Conservation (phyloP, 2,888 invertebrate genomes). For the Drosophila picticornis region DNA sequence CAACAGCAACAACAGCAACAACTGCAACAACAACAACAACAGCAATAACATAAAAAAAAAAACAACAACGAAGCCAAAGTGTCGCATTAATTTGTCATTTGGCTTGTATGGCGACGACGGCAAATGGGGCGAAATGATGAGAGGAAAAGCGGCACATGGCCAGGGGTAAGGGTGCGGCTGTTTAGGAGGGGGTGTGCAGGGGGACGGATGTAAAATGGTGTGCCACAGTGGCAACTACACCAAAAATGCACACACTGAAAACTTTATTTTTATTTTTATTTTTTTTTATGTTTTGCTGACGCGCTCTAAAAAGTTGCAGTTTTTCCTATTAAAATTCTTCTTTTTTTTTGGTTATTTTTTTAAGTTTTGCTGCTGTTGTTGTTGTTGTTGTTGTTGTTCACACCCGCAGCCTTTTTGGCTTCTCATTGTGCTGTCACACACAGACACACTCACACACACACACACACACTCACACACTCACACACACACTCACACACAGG, state of each 20-base stretch:
- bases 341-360: slow-evolving; percentile 22
- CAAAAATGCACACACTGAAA: slow-evolving; percentile 16
- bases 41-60: not conserved
- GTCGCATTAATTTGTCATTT: slow-evolving; percentile 77
- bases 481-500: slow-evolving; percentile 19
- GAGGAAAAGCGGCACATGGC: slow-evolving; percentile 3
- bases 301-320: slow-evolving; percentile 60
- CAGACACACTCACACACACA: slow-evolving; percentile 34
- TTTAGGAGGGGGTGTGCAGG: not conserved
- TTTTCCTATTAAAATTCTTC: slow-evolving; percentile 49
- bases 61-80: slow-evolving; percentile 45
- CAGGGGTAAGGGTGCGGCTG: not conserved
- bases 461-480: slow-evolving; percentile 18
- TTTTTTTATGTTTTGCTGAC: slow-evolving; percentile 64
- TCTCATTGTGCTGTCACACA: slow-evolving; percentile 45
- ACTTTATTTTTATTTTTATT: slow-evolving; percentile 66
- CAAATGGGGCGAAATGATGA: slow-evolving; percentile 26
- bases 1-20: slow-evolving; percentile 21
- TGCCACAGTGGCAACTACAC: slow-evolving; percentile 39
- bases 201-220: not conserved
- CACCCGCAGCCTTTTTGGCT: slow-evolving; percentile 57
- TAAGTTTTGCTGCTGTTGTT: slow-evolving; percentile 18
- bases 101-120: slow-evolving; percentile 66
- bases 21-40: slow-evolving; percentile 17
- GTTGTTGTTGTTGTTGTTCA: slow-evolving; percentile 34